Evolutionary conservation across 2,797 vertebrate genomes (phyloP), one percentile per base, ranked within the genome.

Genomic region (Xenentodon cancila): DNA sequence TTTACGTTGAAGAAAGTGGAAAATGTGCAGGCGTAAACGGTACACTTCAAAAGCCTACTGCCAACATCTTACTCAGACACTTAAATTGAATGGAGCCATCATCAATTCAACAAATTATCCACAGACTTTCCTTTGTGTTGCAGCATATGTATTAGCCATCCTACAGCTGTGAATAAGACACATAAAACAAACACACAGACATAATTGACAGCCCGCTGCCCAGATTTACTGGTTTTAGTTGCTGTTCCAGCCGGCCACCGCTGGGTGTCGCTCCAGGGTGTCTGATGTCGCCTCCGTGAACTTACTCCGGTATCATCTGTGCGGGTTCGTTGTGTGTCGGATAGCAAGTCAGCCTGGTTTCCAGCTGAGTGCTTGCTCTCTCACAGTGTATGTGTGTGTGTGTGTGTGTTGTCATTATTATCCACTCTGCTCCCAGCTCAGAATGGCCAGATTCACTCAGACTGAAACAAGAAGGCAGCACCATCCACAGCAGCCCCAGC

Each of bases 401-500:
- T 86, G 88, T 91, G 90, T 88, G 92, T 92, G 92, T 92, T 94
- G 92, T 93, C 92, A 94, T 94, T 94, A 94, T 94, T 94, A 93
- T 93, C 94, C 94, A 93, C 92, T 94, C 93, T 92, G 93, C 93
- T 94, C 93, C 90, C 91, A 93, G 93, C 94, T 93, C 93, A 94
- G 94, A 94, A 97, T 98, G 96, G 96, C 96, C 95, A 97, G 95
- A 95, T 95, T 97, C 94, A 95, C 94, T 92, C 94, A 94, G 94
- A 95, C 95, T 94, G 95, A 96, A 94, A 94, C 94, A 93, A 93
- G 92, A 93, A 94, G 93, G 93, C 94, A 94, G 94, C 94, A 93
- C 75, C 95, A 94, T 88, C 94, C 91, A 78, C 94, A 94, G 84
- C 92, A 88, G 84, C 92, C 92, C 88, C 94, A 93, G 91, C 93